Conservation (phyloP, 2,113 vertebrate genomes). For the Nothocercus nigrocapillus region DNA sequence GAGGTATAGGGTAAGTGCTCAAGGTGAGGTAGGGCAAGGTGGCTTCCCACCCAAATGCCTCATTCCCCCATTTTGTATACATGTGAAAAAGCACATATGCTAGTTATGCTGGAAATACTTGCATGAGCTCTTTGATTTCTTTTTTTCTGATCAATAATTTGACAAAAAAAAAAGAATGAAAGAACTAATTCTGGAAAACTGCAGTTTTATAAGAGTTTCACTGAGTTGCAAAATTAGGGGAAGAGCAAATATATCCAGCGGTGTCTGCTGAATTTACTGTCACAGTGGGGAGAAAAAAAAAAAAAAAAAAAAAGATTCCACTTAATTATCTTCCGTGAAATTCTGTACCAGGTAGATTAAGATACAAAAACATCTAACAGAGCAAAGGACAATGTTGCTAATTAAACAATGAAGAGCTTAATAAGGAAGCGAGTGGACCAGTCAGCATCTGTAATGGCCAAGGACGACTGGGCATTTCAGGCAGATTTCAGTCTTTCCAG, state of each 20-base stretch:
- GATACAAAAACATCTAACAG: neutral
- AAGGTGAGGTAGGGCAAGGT: neutral
- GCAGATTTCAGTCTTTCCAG: neutral
- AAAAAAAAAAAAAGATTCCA: neutral
- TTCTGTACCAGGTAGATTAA: neutral
- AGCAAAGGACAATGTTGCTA: neutral
- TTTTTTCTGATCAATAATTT: neutral
- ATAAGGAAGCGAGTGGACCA: neutral
- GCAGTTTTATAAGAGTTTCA: neutral
- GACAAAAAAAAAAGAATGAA: neutral
- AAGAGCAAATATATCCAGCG: neutral
- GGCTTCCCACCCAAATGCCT: neutral
- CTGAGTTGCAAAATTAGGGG: neutral
- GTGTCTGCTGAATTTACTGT: neutral
- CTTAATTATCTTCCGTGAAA: neutral
- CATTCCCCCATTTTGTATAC: rapidly evolving
- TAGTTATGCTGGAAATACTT: neutral
- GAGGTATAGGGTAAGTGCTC: neutral
- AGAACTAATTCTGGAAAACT: neutral
- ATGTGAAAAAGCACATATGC: neutral
- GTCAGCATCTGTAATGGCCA: neutral
- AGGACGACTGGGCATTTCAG: neutral
- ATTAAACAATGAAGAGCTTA: neutral
- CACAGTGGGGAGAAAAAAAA: neutral
- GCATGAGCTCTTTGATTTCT: rapidly evolving